These are phyloP conservation scores for Dasyornis broadbenti DNA, from an alignment of 2,113 vertebrate species.

Conservation along the genomic window DNA sequence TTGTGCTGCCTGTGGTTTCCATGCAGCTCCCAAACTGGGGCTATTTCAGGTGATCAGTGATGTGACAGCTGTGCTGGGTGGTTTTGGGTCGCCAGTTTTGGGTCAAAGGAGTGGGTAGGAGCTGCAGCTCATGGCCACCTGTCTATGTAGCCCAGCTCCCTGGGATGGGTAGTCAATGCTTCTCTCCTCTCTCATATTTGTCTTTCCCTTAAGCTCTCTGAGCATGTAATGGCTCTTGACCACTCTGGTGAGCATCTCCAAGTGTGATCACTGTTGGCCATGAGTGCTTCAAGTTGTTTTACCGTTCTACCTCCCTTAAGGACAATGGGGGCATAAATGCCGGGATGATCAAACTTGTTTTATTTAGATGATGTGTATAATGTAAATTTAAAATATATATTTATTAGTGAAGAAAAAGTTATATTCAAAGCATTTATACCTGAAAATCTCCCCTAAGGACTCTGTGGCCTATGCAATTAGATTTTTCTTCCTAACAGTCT, in stretches of 20 bases:
- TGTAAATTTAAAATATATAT: not conserved
- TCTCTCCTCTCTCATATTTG: not conserved
- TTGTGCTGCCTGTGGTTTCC: not conserved
- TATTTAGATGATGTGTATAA: not conserved
- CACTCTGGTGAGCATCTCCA: not conserved
- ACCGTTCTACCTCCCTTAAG: not conserved
- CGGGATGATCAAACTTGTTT: not conserved
- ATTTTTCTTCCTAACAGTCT: not conserved
- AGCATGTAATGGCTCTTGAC: not conserved
- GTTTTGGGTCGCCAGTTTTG: not conserved
- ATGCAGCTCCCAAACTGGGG: not conserved
- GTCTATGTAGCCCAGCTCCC: not conserved
- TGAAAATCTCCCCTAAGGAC: not conserved
- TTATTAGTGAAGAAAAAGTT: not conserved
- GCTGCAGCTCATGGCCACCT: not conserved
- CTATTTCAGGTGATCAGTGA: not conserved
- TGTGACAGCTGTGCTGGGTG: not conserved
- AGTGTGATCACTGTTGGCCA: not conserved
- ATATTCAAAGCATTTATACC: not conserved
- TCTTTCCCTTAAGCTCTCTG: not conserved
- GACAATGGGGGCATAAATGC: not conserved
- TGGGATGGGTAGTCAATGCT: fast-evolving
- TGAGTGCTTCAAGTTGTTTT: not conserved
- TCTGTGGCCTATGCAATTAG: not conserved
- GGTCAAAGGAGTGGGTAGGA: not conserved